phyloP scores from a whole-genome alignment of 2,888 invertebrate species.

The Helicoverpa assulta region DNA sequence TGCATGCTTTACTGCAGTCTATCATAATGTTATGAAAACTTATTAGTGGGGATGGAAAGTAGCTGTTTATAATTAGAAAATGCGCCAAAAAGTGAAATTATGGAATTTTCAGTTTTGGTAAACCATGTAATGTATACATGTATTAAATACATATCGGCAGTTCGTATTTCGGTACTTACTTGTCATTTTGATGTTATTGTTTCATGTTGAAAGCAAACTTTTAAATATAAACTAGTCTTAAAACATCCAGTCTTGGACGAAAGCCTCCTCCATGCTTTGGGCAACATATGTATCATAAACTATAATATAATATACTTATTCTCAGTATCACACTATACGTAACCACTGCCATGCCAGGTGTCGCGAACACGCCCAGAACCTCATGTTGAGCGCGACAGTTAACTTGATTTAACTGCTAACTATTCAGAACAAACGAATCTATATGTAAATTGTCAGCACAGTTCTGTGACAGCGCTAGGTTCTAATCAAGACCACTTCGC shows the following conservation, averaged over 20 bases:
- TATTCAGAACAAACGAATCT: conserved; percentile 15
- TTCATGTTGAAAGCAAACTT: no score
- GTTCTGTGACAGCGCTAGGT: conserved; percentile 18
- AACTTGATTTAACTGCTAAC: neutral
- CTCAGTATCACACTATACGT: neutral
- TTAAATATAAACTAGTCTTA: no score
- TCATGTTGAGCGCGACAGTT: neutral
- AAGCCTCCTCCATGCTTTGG: no score
- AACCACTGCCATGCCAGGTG: neutral
- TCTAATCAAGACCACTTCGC: conserved; percentile 43
- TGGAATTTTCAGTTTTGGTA: no score
- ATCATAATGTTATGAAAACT: conserved; percentile 41
- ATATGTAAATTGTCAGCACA: conserved; percentile 28
- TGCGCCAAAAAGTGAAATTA: neutral
- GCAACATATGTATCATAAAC: neutral
- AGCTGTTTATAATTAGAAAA: neutral
- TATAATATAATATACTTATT: neutral
- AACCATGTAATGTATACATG: no score
- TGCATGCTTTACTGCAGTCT: conserved; percentile 52
- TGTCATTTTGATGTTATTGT: no score
- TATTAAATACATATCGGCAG: no score
- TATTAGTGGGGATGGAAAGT: conserved; percentile 8
- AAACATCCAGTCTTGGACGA: no score
- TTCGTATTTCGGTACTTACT: no score
- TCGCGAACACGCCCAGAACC: neutral